Base-by-base conservation (phyloP, 2,113 vertebrate species). In the Pandion haliaetus region DNA sequence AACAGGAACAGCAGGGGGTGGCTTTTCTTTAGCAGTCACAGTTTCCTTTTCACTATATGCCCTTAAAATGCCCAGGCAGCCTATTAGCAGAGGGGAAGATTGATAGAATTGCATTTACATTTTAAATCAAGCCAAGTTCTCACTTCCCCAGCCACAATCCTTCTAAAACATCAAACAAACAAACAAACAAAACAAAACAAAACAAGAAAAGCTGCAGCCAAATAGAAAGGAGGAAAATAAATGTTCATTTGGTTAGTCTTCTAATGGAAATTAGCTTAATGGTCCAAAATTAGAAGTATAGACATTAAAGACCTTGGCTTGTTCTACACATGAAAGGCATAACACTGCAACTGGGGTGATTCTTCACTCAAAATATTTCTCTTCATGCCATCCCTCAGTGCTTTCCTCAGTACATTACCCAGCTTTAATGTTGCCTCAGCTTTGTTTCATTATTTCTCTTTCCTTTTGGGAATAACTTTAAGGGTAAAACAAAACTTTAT, bases 51-150 rank as follows among this genome's bases (percentile, higher is more conserved):
- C 92, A 96, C 94, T 93, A 93, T 96, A 94, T 97, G 94, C 92
- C 96, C 96, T 96, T 95, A 97, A 97, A 97, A 97, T 95, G 92
- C 92, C 96, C 96, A 95, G 88, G 92, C 95, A 93, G 88, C 57
- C 90, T 87, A 92, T 95, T 97, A 97, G 67, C 2, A 0, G 34
- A 92, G 72, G 44, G 57, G 69, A 97, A 97, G 97, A 97, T 93
- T 96, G 96, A 97, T 96, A 95, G 95, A 95, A 97, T 82, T 44
- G 10, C 80, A 97, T 97, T 97, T 96, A 91, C 94, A 97, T 96
- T 90, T 95, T 88, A 92, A 97, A 97, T 93, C 86, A 91, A 95
- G 96, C 96, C 92, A 95, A 97, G 65, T 86, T 95, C 78, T 95
- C 70, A 45, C 82, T 96, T 91, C 87, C 58, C 63, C 34, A 87